A percentile compares a stretch with the other conserved stretches of the same genome.
phyloP scores from a whole-genome alignment of 2,797 vertebrate genomes.

The Falco rusticolus region DNA sequence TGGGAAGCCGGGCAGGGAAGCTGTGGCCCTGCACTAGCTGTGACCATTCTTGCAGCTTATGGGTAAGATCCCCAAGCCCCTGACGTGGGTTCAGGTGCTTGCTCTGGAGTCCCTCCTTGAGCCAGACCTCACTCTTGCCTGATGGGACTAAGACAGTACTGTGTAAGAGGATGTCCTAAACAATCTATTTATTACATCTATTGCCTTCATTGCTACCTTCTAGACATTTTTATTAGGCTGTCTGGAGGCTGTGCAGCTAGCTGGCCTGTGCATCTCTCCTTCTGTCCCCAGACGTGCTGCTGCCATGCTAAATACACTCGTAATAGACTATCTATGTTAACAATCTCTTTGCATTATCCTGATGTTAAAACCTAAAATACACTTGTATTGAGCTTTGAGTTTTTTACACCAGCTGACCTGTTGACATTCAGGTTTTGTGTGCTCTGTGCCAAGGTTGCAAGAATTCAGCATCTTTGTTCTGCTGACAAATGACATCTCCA shows the following conservation, averaged over 20 bases:
- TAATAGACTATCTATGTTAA: background rate
- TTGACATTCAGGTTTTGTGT: background rate
- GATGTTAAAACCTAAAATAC: background rate
- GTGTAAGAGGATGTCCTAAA: background rate
- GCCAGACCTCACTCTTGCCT: background rate
- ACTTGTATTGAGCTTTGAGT: background rate
- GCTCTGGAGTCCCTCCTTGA: background rate
- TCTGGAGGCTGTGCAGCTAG: background rate
- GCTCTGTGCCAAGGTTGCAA: conserved; percentile 14
- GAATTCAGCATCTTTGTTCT: conserved; percentile 63
- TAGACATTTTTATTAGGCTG: conserved; percentile 36
- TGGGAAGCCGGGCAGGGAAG: background rate
- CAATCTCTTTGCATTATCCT: background rate
- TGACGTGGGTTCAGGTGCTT: background rate
- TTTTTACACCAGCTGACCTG: background rate
- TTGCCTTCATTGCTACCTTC: conserved; percentile 1
- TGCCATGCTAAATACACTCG: background rate
- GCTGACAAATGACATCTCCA: background rate
- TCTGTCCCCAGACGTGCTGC: background rate
- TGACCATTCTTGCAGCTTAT: background rate
- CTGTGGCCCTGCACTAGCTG: background rate
- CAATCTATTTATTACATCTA: conserved; percentile 25
- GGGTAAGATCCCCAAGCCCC: background rate
- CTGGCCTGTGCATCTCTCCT: background rate
- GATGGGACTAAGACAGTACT: background rate